Base-by-base conservation (phyloP, 2,888 invertebrate genomes). In the Anoplius nigerrimus region DNA sequence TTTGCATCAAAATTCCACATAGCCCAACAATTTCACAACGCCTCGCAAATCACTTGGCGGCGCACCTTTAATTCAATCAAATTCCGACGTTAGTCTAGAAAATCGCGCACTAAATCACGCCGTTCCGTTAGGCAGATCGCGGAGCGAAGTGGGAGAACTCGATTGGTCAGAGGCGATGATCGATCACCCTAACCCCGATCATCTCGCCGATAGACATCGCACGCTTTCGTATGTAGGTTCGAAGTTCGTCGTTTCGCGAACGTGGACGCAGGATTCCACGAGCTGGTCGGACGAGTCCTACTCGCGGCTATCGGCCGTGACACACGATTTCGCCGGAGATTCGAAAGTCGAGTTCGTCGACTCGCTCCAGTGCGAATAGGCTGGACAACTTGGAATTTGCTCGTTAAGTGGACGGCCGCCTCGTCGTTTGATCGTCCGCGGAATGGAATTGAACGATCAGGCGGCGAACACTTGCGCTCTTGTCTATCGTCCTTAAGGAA, bases 261-360 rank as follows among this genome's bases (percentile, higher is more conserved):
- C 18, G 2, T 52, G 22, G 48, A 59, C 52, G 18, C 8, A 53
- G 43, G 43, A 45, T 43, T 22, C 16, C 24, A 24, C 46, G 62
- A 69, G 60, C 24, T 56, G 55, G 62, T 69, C 65, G 45, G 60
- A 72, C 66, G 59, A 53, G 60, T 69, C 72, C 61, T 70, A 63
- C 48, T 57, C 55, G 63, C 66, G 63, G 71, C 66, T 68, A 72
- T 79, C 74, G 81, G 52, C 82, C 84, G 72, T 81, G 84, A 83
- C 80, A 81, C 79, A 78, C 79, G 79, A 81, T 83, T 83, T 82
- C 77, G 79, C 76, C 43, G 56, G 24, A 73, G 79, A 84, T 82
- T 84, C 76, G 84, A 86, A 85, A 85, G 84, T 83, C 70, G 34
- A 34, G 34, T 34, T 34, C 48, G 61, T 57, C 68, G 63, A 68